A percentile compares a stretch with the other conserved stretches of the same genome.
phyloP scores from a whole-genome alignment of 2,888 invertebrate species.

The Drepanosiphum platanoidis region DNA sequence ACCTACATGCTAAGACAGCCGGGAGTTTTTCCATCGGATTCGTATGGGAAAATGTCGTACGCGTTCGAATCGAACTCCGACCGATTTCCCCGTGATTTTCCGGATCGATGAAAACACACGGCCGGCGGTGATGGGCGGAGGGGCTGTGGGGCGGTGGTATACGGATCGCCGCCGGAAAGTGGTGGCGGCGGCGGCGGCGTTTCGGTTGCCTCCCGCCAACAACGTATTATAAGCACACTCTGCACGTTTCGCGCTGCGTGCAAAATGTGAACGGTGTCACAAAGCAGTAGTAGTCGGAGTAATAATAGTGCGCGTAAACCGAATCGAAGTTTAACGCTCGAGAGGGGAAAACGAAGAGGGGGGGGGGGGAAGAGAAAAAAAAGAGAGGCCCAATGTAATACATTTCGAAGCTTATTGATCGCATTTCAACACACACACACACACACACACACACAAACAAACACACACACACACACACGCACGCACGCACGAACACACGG shows the following conservation, averaged over 20 bases:
- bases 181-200: no score
- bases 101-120: not conserved
- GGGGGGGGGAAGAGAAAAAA: not conserved
- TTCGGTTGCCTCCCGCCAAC: not conserved
- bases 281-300: not conserved
- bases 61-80: not conserved
- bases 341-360: not conserved
- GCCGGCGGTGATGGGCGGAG: not conserved
- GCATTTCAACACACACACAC: constrained; percentile 49
- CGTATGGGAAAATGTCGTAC: not conserved
- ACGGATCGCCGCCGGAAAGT: not conserved
- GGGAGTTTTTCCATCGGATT: not conserved
- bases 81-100: not conserved
- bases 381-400: constrained; percentile 37
- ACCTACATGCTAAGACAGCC: no score
- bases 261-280: not conserved
- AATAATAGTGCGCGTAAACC: not conserved
- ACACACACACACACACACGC: not conserved
- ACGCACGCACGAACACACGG: not conserved
- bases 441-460: constrained; percentile 12
- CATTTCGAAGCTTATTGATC: constrained; percentile 60
- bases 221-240: not conserved
- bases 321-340: constrained; percentile 28
- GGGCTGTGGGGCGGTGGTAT: not conserved
- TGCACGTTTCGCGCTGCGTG: not conserved